Base-by-base conservation (phyloP, 2,888 invertebrate genomes). In the Drosophila histrio region DNA sequence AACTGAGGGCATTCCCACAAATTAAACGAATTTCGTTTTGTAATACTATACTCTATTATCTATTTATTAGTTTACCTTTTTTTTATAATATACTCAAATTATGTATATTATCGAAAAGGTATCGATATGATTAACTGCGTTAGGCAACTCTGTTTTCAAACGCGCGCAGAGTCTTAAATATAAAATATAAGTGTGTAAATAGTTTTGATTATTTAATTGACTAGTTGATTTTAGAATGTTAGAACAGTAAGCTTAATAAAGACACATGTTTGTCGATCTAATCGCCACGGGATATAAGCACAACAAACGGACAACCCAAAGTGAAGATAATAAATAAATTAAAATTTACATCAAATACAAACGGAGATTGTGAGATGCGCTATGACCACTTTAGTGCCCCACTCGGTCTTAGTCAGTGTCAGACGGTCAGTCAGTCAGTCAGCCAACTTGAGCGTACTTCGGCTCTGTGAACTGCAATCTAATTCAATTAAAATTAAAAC, bases 401-500 rank as follows among this genome's bases (percentile, higher is more conserved):
- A 41, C 38, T 50, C 39, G 26, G 63, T 50, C 59, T 54, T 57
- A 78, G 56, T 81, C 85, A 85, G 79, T 82, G 65, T 70, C 73
- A 73, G 62, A 64, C 77, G 77, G 67, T 58, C 76, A 56, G 78
- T 46, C 76, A 56, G 78, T 46, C 75, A 64, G 74, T 62, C 67
- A 65, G 50, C 13, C 30, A 62, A 63, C 69, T 69, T 66, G 67
- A 72, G 52, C 46, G 38, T 47, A 39, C 46, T 59, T 53, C 36
- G 34, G 30, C 60, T 57, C 49, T 39, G 44, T 36, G 47, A 53
- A 53, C 64, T 80, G 77, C 87, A 77, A 79, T 79, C 79, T 87
- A 88, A 85, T 88, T 85, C 74, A 86, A 87, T 89, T 87, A 82
- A 88, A 72, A 72, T 72, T 81, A 70, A 83, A 85, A 70, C 76